phyloP scores from a whole-genome alignment of 2,113 vertebrate species.

The Calonectris borealis region DNA sequence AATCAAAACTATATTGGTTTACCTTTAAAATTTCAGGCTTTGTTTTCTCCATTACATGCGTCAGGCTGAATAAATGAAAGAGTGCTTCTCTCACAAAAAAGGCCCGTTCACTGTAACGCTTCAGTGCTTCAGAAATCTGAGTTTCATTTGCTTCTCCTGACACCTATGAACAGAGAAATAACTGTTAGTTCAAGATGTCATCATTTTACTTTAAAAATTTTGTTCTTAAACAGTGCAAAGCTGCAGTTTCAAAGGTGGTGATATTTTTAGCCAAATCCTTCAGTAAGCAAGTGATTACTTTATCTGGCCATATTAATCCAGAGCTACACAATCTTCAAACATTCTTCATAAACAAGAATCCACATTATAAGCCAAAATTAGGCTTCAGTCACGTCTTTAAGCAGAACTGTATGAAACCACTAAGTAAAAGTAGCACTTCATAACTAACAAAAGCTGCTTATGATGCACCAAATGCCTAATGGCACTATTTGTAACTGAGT shows the following conservation, averaged over 20 bases:
- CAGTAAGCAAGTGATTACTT: neutral
- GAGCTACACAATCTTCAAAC: neutral
- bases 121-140: slow-evolving; percentile 95
- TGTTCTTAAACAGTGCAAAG: neutral
- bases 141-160: slow-evolving; percentile 97
- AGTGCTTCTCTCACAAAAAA: slow-evolving; percentile 97
- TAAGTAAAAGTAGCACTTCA: neutral
- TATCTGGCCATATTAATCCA: neutral
- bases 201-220: neutral
- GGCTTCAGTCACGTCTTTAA: neutral
- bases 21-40: slow-evolving; percentile 98
- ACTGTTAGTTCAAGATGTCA: neutral
- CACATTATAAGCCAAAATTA: neutral
- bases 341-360: neutral
- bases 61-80: slow-evolving; percentile 96
- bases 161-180: slow-evolving; percentile 77
- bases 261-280: neutral
- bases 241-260: neutral
- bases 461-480: neutral
- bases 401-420: neutral
- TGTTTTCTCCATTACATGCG: slow-evolving; percentile 95
- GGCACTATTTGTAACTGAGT: neutral
- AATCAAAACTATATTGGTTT: neutral
- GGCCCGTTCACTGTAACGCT: slow-evolving; percentile 93
- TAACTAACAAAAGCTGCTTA: neutral